Conservation (phyloP, 2,113 vertebrate genomes). For the Platanista minor region DNA sequence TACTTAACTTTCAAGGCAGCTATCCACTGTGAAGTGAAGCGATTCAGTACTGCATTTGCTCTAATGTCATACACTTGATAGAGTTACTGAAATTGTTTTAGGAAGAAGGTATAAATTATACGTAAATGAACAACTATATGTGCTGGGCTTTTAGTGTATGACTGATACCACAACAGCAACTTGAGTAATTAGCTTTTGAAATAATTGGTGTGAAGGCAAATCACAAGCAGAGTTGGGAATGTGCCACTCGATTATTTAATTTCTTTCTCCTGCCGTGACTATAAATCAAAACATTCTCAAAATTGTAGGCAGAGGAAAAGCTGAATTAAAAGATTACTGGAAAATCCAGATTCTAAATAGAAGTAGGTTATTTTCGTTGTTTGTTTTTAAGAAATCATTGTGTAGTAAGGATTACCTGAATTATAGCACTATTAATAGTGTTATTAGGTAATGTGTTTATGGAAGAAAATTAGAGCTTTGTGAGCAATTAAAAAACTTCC, state of each 20-base stretch:
- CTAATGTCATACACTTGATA: slow-evolving; percentile 1
- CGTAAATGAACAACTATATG: slow-evolving; percentile 44
- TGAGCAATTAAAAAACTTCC: not conserved
- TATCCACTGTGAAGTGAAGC: not conserved
- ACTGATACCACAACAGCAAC: slow-evolving; percentile 63
- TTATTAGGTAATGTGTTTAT: not conserved
- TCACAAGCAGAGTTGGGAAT: slow-evolving; percentile 61
- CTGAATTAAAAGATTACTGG: slow-evolving; percentile 35
- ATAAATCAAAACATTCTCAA: slow-evolving; percentile 66
- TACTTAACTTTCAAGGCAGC: not conserved
- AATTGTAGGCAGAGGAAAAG: slow-evolving; percentile 22
- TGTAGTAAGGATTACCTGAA: not conserved
- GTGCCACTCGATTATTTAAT: slow-evolving; percentile 67
- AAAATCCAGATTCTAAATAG: slow-evolving; percentile 26
- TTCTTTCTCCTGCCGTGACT: slow-evolving; percentile 37
- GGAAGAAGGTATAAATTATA: slow-evolving; percentile 52
- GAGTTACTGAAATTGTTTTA: slow-evolving; percentile 32
- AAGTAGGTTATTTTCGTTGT: not conserved
- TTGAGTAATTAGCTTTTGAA: slow-evolving; percentile 72
- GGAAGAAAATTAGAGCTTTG: not conserved
- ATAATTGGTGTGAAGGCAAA: slow-evolving; percentile 68
- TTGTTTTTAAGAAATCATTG: not conserved
- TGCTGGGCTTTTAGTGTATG: slow-evolving; percentile 56
- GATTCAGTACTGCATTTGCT: not conserved
- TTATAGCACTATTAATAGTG: not conserved